phyloP scores from a whole-genome alignment of 1,140 invertebrate species.

The Himalopsyche phryganea region DNA sequence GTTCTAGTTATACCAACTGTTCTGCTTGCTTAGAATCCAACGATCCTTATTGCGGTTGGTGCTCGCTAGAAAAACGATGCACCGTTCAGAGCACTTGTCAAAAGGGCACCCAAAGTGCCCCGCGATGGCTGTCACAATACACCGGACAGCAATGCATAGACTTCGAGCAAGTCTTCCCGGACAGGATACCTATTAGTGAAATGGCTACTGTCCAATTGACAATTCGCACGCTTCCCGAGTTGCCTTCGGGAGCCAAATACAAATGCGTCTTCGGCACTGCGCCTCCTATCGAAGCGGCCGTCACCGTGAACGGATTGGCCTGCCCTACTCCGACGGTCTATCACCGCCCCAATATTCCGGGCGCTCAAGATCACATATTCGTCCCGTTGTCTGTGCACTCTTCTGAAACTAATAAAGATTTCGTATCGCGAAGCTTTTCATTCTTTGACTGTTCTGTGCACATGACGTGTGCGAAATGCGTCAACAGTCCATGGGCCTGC shows the following conservation, averaged over 20 bases:
- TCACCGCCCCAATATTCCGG: slow-evolving; percentile 74
- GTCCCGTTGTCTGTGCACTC: slow-evolving; percentile 91
- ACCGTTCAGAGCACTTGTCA: slow-evolving; percentile 84
- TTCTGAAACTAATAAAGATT: slow-evolving; percentile 92
- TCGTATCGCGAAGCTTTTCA: slow-evolving; percentile 89
- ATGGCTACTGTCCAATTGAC: slow-evolving; percentile 80
- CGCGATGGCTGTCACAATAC: slow-evolving; percentile 88
- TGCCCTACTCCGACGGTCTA: slow-evolving; percentile 80
- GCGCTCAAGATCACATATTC: slow-evolving; percentile 80
- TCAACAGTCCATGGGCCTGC: slow-evolving; percentile 85
- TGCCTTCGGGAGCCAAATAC: slow-evolving; percentile 86
- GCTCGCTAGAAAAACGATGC: slow-evolving; percentile 91
- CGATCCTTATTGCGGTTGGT: slow-evolving; percentile 98
- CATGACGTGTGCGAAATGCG: slow-evolving; percentile 79
- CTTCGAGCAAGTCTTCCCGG: slow-evolving; percentile 88
- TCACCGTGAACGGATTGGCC: slow-evolving; percentile 74
- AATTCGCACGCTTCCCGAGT: slow-evolving; percentile 84
- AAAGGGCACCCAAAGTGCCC: slow-evolving; percentile 83
- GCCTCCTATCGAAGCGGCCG: slow-evolving; percentile 80
- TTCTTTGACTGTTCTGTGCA: slow-evolving; percentile 93
- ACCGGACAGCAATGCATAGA: slow-evolving; percentile 93
- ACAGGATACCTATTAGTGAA: slow-evolving; percentile 83
- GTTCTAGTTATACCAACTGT: slow-evolving; percentile 84
- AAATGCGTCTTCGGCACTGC: slow-evolving; percentile 88
- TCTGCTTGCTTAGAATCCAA: slow-evolving; percentile 83